Conservation (phyloP, 2,113 vertebrate species). For the Osmerus mordax region DNA sequence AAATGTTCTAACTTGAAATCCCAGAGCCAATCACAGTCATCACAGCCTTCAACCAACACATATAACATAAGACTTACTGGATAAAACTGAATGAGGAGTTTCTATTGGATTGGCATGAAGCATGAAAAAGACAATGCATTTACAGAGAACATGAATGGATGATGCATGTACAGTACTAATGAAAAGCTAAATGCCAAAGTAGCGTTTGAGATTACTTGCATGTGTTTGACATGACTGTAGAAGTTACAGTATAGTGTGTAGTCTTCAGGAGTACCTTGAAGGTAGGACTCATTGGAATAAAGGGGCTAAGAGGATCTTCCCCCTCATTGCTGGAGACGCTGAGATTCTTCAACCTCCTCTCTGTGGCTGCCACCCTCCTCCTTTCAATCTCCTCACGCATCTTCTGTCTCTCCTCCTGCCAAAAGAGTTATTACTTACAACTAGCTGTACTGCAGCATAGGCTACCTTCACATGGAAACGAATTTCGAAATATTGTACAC, state of each 20-base stretch:
- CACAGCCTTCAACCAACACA: constrained; percentile 6
- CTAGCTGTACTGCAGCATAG: constrained; percentile 27
- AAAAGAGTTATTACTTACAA: neutral
- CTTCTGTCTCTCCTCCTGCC: constrained; percentile 6
- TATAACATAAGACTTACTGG: constrained; percentile 55
- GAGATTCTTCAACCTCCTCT: constrained; percentile 47
- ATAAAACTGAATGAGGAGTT: constrained; percentile 69
- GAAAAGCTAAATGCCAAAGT: neutral
- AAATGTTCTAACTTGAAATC: neutral
- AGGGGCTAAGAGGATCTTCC: constrained; percentile 51
- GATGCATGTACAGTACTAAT: too few species aligned
- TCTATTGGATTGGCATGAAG: constrained; percentile 42
- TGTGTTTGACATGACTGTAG: constrained; percentile 1
- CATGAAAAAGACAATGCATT: constrained; percentile 21
- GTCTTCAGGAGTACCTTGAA: constrained; percentile 65
- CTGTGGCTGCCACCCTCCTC: neutral
- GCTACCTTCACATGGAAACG: neutral
- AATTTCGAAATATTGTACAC: neutral
- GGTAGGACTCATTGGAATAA: constrained; percentile 71
- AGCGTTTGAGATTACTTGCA: neutral
- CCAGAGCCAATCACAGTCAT: constrained; percentile 11
- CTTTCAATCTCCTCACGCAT: neutral
- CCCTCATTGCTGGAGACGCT: constrained; percentile 54
- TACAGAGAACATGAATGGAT: neutral
- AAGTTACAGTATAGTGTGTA: neutral